Conservation (phyloP, 2,888 invertebrate species). For the Taphrorychus bicolor region DNA sequence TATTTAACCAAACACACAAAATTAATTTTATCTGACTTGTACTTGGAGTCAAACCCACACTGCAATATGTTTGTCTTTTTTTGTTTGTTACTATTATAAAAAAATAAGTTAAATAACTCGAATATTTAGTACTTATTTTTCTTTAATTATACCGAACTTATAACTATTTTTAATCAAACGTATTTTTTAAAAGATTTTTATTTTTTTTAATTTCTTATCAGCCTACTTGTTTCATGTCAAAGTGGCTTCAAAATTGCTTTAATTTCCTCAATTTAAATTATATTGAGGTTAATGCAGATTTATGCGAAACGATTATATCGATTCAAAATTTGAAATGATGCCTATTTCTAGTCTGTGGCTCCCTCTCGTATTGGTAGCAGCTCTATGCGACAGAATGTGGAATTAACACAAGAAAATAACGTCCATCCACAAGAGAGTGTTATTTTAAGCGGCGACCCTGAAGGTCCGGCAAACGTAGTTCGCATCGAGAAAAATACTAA, state of each 20-base stretch:
- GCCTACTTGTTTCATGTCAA: too few species aligned
- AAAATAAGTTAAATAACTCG: too few species aligned
- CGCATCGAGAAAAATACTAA: constrained; percentile 47
- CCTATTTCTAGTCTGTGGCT: constrained; percentile 54
- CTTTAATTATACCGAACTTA: too few species aligned
- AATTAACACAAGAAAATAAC: constrained; percentile 56
- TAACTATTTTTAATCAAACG: too few species aligned
- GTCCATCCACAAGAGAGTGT: constrained; percentile 51
- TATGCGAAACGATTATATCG: neutral
- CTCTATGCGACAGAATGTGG: constrained; percentile 61
- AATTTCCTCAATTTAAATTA: neutral
- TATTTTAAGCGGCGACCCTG: constrained; percentile 58
- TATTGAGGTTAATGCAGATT: neutral
- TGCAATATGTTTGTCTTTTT: too few species aligned
- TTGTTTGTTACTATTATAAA: too few species aligned
- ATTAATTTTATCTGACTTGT: too few species aligned
- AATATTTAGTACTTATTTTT: too few species aligned
- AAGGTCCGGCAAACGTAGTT: constrained; percentile 61
- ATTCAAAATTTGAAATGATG: neutral
- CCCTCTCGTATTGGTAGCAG: constrained; percentile 58
- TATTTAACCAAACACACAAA: too few species aligned
- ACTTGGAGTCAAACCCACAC: too few species aligned
- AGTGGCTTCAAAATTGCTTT: neutral
- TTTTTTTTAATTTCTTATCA: too few species aligned
- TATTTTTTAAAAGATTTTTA: too few species aligned